Evolutionary conservation across 2,888 invertebrate genomes (phyloP).

Genomic region (Xylocampa areola): DNA sequence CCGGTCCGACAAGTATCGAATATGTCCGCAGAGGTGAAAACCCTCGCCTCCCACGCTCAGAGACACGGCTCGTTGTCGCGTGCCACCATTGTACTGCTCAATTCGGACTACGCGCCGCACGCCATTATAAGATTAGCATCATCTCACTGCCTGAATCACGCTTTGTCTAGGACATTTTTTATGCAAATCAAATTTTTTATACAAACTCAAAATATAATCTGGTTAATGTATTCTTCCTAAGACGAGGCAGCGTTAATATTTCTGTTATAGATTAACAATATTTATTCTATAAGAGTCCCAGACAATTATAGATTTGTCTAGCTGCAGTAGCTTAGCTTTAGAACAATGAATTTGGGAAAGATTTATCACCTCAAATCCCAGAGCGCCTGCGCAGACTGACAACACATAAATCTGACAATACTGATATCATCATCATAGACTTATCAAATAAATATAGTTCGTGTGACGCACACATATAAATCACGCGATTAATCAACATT

Average conservation of each 20-base stretch:
- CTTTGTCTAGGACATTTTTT: slow-evolving; percentile 18
- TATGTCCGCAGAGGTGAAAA: slow-evolving; percentile 24
- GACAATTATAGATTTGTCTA: no score
- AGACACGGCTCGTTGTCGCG: slow-evolving; percentile 29
- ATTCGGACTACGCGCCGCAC: slow-evolving; percentile 25
- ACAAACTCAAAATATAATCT: neutral
- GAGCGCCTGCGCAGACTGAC: neutral
- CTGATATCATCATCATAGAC: neutral
- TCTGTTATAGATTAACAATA: no score
- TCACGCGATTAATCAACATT: slow-evolving; percentile 7
- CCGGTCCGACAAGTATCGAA: slow-evolving; percentile 2
- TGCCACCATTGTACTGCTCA: slow-evolving; percentile 36
- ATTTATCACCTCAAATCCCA: no score
- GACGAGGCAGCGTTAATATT: no score
- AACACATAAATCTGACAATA: slow-evolving; percentile 2
- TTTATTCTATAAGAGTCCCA: no score
- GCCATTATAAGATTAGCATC: slow-evolving; percentile 41
- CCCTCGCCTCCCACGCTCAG: slow-evolving; percentile 26
- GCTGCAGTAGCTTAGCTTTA: no score
- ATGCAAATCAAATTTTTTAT: slow-evolving; percentile 13
- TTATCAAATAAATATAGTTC: slow-evolving; percentile 4
- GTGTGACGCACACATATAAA: slow-evolving; percentile 3
- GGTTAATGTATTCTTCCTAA: no score
- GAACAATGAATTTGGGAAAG: neutral
- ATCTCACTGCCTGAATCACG: slow-evolving; percentile 17